Evolutionary conservation across 2,113 vertebrate species (phyloP).

Genomic region (Sceloporus tristichus): DNA sequence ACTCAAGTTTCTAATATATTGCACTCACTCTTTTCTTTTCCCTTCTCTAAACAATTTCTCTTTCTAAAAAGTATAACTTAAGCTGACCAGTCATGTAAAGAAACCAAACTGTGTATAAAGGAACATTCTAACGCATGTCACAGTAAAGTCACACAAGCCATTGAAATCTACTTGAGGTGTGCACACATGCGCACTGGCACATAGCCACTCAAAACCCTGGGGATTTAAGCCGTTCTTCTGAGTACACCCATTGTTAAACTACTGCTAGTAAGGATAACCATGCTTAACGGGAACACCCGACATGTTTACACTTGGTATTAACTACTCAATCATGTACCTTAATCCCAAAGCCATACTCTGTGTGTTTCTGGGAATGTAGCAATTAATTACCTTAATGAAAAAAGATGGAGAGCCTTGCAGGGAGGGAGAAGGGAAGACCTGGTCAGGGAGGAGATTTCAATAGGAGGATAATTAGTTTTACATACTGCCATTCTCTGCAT

Average conservation of each 20-base stretch:
- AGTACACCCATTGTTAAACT: slow-evolving; percentile 67
- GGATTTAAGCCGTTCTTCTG: slow-evolving; percentile 70
- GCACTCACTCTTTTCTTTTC: slow-evolving; percentile 39
- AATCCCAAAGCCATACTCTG: slow-evolving; percentile 74
- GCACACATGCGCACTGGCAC: slow-evolving; percentile 33
- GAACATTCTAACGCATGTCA: slow-evolving; percentile 74
- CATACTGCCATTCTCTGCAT: slow-evolving; percentile 67
- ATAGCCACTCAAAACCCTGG: slow-evolving; percentile 52
- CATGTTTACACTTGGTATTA: slow-evolving; percentile 77
- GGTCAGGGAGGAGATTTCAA: slow-evolving; percentile 46
- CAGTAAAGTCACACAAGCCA: slow-evolving; percentile 72
- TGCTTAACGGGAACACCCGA: slow-evolving; percentile 64
- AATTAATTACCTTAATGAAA: slow-evolving; percentile 74
- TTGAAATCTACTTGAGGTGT: slow-evolving; percentile 73
- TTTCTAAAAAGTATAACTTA: slow-evolving; percentile 64
- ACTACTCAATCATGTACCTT: slow-evolving; percentile 65
- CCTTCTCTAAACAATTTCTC: slow-evolving; percentile 11
- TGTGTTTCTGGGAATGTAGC: slow-evolving; percentile 67
- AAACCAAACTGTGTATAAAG: slow-evolving; percentile 76
- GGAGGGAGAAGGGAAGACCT: slow-evolving; percentile 47
- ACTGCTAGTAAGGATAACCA: slow-evolving; percentile 65
- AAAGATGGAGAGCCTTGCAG: slow-evolving; percentile 46
- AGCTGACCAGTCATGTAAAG: slow-evolving; percentile 79
- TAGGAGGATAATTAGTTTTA: slow-evolving; percentile 75
- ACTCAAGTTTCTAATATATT: slow-evolving; percentile 79